Evolutionary conservation across 2,888 invertebrate genomes (phyloP).

Genomic region (Netelia fuscicornis): DNA sequence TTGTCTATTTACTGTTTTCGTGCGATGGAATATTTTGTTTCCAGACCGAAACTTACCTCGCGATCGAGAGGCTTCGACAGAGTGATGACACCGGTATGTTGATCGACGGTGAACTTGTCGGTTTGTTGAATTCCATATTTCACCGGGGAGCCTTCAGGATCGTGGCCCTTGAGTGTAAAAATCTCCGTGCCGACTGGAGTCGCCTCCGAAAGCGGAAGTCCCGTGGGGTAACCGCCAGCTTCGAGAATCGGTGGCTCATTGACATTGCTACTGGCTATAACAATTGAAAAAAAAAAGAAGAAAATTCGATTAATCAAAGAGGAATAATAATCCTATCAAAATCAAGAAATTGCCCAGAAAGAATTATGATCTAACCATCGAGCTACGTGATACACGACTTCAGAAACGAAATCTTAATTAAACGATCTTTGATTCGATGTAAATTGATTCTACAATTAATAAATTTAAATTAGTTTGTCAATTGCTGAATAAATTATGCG

Average conservation of each 20-base stretch:
- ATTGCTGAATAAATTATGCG: too few relatives aligned
- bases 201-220: conserved; percentile 89
- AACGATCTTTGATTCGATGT: too few relatives aligned
- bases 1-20: too few relatives aligned
- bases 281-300: conserved; percentile 34
- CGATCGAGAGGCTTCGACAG: conserved; percentile 92
- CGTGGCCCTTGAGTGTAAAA: conserved; percentile 91
- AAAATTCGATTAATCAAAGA: not conserved
- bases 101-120: conserved; percentile 92
- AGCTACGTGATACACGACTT: too few relatives aligned
- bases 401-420: too few relatives aligned
- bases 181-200: conserved; percentile 92
- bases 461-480: too few relatives aligned
- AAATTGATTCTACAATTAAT: too few relatives aligned
- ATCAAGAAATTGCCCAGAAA: not conserved
- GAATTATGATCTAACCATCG: too few relatives aligned
- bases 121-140: conserved; percentile 91
- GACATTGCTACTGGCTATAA: conserved; percentile 82
- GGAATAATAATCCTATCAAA: not conserved
- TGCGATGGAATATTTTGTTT: not conserved
- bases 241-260: conserved; percentile 83
- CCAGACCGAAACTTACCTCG: conserved; percentile 87
- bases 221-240: conserved; percentile 80
- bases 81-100: conserved; percentile 92
- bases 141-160: conserved; percentile 92